Evolutionary conservation across 35 echinoderm and acorn worm species (phyloP), one percentile per base, ranked within the genome.

Genomic region (Diadema setosum): DNA sequence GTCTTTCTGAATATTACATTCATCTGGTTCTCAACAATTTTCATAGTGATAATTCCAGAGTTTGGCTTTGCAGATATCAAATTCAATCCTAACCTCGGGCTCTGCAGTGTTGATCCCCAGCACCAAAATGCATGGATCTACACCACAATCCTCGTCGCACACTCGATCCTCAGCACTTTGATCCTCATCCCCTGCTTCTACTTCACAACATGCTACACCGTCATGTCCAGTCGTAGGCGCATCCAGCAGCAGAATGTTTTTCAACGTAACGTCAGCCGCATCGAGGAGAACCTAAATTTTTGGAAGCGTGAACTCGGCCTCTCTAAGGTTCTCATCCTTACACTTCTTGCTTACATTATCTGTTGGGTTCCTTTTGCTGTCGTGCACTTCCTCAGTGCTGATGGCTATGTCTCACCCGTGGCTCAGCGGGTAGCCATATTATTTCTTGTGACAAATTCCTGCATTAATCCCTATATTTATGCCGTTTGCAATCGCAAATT

Each of bases 401-500:
- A 78, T 41, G 44, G 44, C 23, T 9, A 78, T 0, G 37, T 78
- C 39, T 78, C 73, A 2, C 0, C 0, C 9, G 5, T 41, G 2
- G 73, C 73, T 20, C 73, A 78, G 1, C 29, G 73, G 44, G 21
- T 78, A 6, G 29, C 73, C 7, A 41, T 78, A 25, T 21, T 78
- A 12, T 44, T 78, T n/a, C 73, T 78, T 42, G 33, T 78, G 17
- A 78, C 73, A 25, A 78, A 78, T 41, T 78, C 73, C 5, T 78
- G 73, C 12, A 20, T 78, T 5, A 78, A 78, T 78, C 73, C 73
- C 73, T 78, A 78, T 25, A 78, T 78, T 36, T 78, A 78, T 41
- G 73, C 73, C n/a, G 8, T 78, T 41, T 36, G 39, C 15, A 78
- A 78, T 78, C 73, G 73, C 40, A 78, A 78, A 78, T 78, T 78